Base-by-base conservation (phyloP, 2,888 invertebrate genomes). In the Pardosa pseudoannulata region DNA sequence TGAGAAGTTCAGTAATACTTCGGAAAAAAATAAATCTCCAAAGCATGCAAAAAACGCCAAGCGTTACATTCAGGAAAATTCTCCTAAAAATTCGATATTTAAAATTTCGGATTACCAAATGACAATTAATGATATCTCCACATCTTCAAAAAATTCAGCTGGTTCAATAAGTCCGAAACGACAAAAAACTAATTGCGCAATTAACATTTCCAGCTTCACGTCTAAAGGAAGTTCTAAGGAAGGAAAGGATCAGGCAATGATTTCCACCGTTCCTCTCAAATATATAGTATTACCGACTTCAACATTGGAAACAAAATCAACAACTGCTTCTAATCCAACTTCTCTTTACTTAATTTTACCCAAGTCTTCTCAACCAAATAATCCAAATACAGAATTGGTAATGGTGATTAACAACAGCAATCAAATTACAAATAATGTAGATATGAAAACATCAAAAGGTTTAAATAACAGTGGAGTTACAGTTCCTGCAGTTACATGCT, bases 271-370 rank as follows among this genome's bases (percentile, higher is more conserved):
- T n/a, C n/a, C n/a, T n/a, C n/a, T n/a, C n/a, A n/a, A n/a, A n/a
- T n/a, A n/a, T n/a, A n/a, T n/a, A n/a, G n/a, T n/a, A n/a, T n/a
- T n/a, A n/a, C n/a, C n/a, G n/a, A n/a, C n/a, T n/a, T n/a, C n/a
- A n/a, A n/a, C n/a, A n/a, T n/a, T n/a, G n/a, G n/a, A n/a, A n/a
- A 2, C 46, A 2, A 36, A 9, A 5, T 7, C 5, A 7, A 46
- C 2, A 2, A 16, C 46, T 46, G 9, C 16, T 13, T 46, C 28
- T 9, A 79, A 29, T 72, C n/a, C 75, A 13, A 27, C 41, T n/a
- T 41, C 71, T n/a, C 27, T 83, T 36, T 76, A 73, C 39, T 72
- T 76, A 28, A 16, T 81, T 39, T 11, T 83, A 23, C 71, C 76
- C 0, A 13, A 67, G 27, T 19, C 32, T 36, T 1, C 67, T 67